Evolutionary conservation across 1,140 invertebrate species (phyloP), one percentile per base, ranked within the genome.

Genomic region (Chironomus tepperi): DNA sequence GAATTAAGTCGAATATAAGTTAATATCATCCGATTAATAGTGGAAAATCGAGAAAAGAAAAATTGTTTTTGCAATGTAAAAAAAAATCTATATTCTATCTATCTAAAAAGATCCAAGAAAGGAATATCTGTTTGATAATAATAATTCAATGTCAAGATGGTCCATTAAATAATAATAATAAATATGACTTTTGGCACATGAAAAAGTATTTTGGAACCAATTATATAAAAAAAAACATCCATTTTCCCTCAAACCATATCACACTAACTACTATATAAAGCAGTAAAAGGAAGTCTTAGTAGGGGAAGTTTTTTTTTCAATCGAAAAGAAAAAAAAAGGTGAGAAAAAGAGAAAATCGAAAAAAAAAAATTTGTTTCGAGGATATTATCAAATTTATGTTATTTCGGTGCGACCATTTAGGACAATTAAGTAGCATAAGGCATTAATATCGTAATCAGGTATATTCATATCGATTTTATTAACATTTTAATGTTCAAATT

Each of bases 71-170:
- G 47, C 47, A 57, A 57, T 57, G 47, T 57, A 57, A 34, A 34
- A 34, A 34, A 34, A 34, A 34, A 34, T 34, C 24, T 34, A 34
- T 34, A 34, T 57, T 57, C n/a, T 57, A 57, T 12, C n/a, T 12
- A 57, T 12, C n/a, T 12, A 57, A n/a, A 57, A 57, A 57, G 47
- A 57, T 5, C 12, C 47, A 57, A 15, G n/a, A 57, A n/a, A 12
- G n/a, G 47, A 57, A 57, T n/a, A 57, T 57, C n/a, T 57, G 47
- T 57, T 57, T 57, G 47, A 57, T 57, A 57, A 57, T 57, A 57
- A 57, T 57, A 57, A 12, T 57, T 57, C 47, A 57, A 57, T 57
- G 47, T 57, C 47, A 57, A 57, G 47, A 57, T 57, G 47, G 47
- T 57, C 47, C 47, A 57, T 57, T 57, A 57, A 57, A 15, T 57